These are phyloP conservation scores for Agrilus mali DNA, from an alignment of 2,888 invertebrate species.

Conservation along the genomic window DNA sequence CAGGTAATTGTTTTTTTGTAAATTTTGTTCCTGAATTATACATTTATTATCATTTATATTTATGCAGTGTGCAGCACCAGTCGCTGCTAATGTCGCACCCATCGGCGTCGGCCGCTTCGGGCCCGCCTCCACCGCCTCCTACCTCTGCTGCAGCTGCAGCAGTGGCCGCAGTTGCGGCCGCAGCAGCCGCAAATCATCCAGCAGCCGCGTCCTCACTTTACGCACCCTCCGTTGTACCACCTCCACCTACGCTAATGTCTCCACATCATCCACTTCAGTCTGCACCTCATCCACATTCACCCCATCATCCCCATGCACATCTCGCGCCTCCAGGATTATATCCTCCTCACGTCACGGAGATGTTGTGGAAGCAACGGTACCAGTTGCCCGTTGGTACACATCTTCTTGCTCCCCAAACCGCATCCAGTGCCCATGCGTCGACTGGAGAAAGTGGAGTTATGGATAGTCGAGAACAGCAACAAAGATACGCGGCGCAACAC, in stretches of 20 bases:
- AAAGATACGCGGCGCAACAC: too few relatives aligned
- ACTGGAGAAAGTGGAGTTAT: slow-evolving; percentile 30
- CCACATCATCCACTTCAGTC: slow-evolving; percentile 27
- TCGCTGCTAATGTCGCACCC: slow-evolving; percentile 47
- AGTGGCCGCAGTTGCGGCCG: slow-evolving; percentile 16
- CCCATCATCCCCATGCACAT: slow-evolving; percentile 26
- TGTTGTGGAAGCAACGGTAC: slow-evolving; percentile 49
- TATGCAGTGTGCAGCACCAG: slow-evolving; percentile 42
- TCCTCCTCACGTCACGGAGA: slow-evolving; percentile 34
- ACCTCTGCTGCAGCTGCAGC: slow-evolving; percentile 31
- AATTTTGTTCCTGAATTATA: too few relatives aligned
- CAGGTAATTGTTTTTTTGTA: slow-evolving; percentile 1
- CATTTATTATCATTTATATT: too few relatives aligned
- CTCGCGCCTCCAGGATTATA: slow-evolving; percentile 27
- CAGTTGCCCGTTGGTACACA: slow-evolving; percentile 41
- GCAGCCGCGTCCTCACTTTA: slow-evolving; percentile 19
- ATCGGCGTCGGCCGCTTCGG: slow-evolving; percentile 27
- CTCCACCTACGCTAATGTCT: slow-evolving; percentile 28
- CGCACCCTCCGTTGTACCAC: slow-evolving; percentile 19
- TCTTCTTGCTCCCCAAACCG: slow-evolving; percentile 29
- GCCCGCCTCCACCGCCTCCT: slow-evolving; percentile 16
- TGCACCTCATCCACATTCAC: slow-evolving; percentile 28
- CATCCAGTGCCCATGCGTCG: slow-evolving; percentile 23
- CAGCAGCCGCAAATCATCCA: slow-evolving; percentile 22
- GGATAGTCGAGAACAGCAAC: background rate